Evolutionary conservation across 2,113 vertebrate genomes (phyloP), one percentile per base, ranked within the genome.

Genomic region (Grus americana): DNA sequence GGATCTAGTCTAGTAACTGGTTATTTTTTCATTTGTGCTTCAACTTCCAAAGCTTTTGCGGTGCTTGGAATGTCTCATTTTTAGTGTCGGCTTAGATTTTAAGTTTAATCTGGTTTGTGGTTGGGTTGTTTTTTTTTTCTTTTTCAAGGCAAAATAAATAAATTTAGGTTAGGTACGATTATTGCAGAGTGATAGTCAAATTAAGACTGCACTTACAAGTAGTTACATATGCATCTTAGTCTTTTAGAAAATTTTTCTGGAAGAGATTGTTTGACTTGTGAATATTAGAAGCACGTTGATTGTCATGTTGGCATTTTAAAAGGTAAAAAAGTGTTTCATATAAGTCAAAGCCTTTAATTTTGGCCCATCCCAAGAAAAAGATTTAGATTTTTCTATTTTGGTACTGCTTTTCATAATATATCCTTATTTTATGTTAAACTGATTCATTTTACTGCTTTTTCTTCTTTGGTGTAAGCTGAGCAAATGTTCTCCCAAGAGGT

Each of bases 391-490:
- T 94, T 88, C 81, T 79, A 54, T 83, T 95, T 95, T 57, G 27
- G 49, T 73, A 12, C 55, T 90, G 44, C 34, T 94, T 96, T 92
- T 94, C 91, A 55, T 96, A 88, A 92, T 86, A 54, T 70, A 80
- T 92, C 93, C 83, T 67, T 74, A 70, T 49, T 94, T 93, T 90
- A 74, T 94, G 65, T 91, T 94, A 63, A 90, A 79, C 62, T 82
- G 34, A 62, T 86, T 86, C 14, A 34, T 75, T 90, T 80, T 88
- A 57, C 34, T 79, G 58, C 26, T 79, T 74, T 73, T 91, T 65
- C 72, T 75, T 74, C 84, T 75, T 80, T 79, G 65, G 73, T 88
- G 54, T 78, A 62, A 94, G 72, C 63, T 90, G 54, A 92, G 65
- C 83, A 70, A 96, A 70, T 74, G 55, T 19, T 78, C 59, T 93